Conservation (phyloP, 2,797 vertebrate species). For the Sciurus vulgaris region DNA sequence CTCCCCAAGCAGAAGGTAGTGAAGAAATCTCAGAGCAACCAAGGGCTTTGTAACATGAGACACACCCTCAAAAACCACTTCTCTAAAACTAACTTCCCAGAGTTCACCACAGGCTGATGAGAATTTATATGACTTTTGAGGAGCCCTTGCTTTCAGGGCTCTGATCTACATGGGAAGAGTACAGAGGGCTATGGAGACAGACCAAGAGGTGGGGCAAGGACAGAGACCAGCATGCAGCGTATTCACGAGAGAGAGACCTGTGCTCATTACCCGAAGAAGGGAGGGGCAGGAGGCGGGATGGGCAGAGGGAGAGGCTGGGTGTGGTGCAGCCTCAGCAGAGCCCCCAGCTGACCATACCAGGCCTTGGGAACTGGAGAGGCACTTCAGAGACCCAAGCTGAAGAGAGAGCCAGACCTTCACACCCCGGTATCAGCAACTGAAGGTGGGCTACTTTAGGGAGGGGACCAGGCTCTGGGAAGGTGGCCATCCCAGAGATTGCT, state of each 20-base stretch:
- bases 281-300: not conserved
- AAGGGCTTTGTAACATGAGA: not conserved
- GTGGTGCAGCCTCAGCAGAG: not conserved
- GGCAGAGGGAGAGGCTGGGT: not conserved
- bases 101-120: not conserved
- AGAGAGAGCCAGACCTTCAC: not conserved
- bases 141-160: not conserved
- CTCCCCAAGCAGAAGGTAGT: not conserved
- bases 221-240: not conserved
- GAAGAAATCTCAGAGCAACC: not conserved
- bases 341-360: not conserved
- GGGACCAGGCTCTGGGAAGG: not conserved
- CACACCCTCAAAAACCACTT: not conserved
- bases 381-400: not conserved
- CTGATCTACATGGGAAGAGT: not conserved
- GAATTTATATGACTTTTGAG: not conserved
- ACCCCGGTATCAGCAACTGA: not conserved
- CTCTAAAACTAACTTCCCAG: not conserved
- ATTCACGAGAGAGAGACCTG: not conserved
- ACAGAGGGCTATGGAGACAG: not conserved
- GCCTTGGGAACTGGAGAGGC: rapidly evolving
- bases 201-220: not conserved
- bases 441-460: not conserved
- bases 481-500: not conserved
- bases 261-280: not conserved